phyloP scores from a whole-genome alignment of 2,113 vertebrate genomes.

The Poeciliopsis occidentalis region DNA sequence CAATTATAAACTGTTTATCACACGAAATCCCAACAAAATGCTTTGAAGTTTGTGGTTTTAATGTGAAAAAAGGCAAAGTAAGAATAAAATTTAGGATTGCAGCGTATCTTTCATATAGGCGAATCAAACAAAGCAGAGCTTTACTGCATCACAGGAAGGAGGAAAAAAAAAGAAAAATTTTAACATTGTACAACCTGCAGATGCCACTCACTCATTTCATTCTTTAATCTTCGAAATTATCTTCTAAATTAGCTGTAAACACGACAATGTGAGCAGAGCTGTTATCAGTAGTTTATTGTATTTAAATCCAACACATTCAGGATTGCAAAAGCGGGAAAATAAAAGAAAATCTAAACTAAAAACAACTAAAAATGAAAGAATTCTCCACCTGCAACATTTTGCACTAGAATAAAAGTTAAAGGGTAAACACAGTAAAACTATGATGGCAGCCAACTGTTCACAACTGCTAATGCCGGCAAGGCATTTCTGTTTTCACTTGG shows the following conservation, averaged over 20 bases:
- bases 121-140: background rate
- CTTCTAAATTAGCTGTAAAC: constrained; percentile 46
- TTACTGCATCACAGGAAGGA: background rate
- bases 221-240: background rate
- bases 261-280: constrained; percentile 86
- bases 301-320: constrained; percentile 97
- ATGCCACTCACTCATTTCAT: background rate
- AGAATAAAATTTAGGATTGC: background rate
- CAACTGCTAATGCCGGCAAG: constrained; percentile 85
- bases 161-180: background rate
- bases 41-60: background rate
- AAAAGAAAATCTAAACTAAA: constrained; percentile 55
- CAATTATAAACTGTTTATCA: background rate
- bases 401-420: constrained; percentile 86
- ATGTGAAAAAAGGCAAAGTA: background rate
- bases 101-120: background rate
- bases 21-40: background rate
- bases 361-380: constrained; percentile 60
- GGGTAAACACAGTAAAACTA: constrained; percentile 87
- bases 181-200: background rate
- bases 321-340: constrained; percentile 74
- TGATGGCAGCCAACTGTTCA: constrained; percentile 87
- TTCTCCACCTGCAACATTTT: constrained; percentile 87
- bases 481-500: constrained; percentile 76
- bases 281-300: constrained; percentile 99